Evolutionary conservation across 2,113 vertebrate genomes (phyloP).

Genomic region (Laticauda colubrina): DNA sequence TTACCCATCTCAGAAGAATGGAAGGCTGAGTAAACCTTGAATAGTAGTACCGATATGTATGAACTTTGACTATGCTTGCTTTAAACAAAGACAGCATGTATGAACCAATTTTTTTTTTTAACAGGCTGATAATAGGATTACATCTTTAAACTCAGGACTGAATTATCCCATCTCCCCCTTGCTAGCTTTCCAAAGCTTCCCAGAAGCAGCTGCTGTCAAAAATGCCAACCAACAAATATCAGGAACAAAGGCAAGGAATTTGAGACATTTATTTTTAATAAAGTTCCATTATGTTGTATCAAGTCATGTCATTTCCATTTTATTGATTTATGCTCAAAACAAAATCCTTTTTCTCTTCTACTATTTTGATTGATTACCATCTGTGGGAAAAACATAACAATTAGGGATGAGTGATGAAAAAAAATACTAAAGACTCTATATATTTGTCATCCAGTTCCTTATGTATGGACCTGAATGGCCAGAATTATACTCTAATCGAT

Average conservation of each 20-base stretch:
- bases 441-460: background rate
- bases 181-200: constrained; percentile 69
- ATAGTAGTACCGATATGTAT: no score
- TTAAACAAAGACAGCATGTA: background rate
- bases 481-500: background rate
- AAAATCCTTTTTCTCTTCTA: background rate
- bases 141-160: constrained; percentile 63
- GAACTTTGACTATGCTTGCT: background rate
- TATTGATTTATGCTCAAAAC: background rate
- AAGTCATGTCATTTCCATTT: background rate
- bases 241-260: constrained; percentile 69
- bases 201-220: constrained; percentile 53
- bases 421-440: background rate
- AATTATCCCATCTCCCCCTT: constrained; percentile 73
- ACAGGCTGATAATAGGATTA: constrained; percentile 71
- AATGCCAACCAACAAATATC: constrained; percentile 51
- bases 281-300: background rate
- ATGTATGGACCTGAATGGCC: background rate
- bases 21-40: no score
- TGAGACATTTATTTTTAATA: background rate
- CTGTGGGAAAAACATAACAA: background rate
- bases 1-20: no score
- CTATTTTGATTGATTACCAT: background rate
- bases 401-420: background rate
- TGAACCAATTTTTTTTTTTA: constrained; percentile 16